These are phyloP conservation scores for Lamellibrachia columna DNA, from an alignment of 2,888 invertebrate genomes.

Conservation along the genomic window DNA sequence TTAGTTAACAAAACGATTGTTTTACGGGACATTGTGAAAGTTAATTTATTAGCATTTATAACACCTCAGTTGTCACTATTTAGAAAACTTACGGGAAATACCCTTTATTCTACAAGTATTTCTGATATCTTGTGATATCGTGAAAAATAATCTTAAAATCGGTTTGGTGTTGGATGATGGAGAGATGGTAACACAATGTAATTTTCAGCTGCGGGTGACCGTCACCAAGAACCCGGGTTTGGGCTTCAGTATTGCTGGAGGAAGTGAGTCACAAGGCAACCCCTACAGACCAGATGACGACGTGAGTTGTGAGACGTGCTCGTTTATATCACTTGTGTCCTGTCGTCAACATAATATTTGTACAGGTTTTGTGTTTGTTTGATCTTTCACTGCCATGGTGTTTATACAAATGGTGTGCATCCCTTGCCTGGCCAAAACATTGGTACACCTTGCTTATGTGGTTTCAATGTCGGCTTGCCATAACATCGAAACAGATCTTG, in stretches of 20 bases:
- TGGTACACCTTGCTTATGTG: too few species aligned
- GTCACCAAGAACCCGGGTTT: constrained; percentile 70
- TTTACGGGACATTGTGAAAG: too few species aligned
- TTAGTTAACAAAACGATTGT: too few species aligned
- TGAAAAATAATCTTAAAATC: background rate
- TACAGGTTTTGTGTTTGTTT: too few species aligned
- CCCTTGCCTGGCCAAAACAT: too few species aligned
- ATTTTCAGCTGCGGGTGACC: constrained; percentile 64
- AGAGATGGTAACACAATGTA: background rate
- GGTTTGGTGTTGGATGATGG: background rate
- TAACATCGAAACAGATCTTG: too few species aligned
- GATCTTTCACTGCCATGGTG: too few species aligned
- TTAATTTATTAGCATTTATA: too few species aligned
- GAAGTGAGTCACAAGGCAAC: constrained; percentile 62
- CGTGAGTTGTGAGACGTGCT: constrained; percentile 44
- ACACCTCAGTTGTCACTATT: background rate
- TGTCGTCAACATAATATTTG: too few species aligned
- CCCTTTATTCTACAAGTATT: background rate
- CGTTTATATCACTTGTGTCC: background rate
- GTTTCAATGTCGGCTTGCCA: too few species aligned
- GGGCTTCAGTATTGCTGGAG: constrained; percentile 71
- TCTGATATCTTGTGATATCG: background rate
- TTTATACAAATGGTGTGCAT: too few species aligned
- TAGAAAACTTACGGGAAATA: background rate
- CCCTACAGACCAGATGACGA: constrained; percentile 61